Base-by-base conservation (phyloP, 2,113 vertebrate genomes). In the Scatophagus argus region DNA sequence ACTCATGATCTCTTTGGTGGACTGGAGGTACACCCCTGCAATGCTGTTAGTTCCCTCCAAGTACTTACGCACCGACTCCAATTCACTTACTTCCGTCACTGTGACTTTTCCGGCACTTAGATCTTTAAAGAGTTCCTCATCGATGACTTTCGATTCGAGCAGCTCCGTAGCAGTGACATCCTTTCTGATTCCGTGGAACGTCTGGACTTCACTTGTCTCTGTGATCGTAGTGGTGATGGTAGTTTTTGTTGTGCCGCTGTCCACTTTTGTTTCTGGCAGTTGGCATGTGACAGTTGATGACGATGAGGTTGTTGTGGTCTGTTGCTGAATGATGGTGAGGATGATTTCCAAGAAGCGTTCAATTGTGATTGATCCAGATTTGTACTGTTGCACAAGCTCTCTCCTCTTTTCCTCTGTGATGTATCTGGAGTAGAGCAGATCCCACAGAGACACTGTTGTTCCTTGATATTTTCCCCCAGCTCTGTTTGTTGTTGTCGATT, bases 361-460 rank as follows among this genome's bases (percentile, higher is more conserved):
- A 41, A 94, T 81, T 0, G 85, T 94, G n/a, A 96, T 36, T 55
- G 90, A 82, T 36, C 34, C 86, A 78, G 82, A 89, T 61, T 80
- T 89, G 82, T 88, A 95, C 54, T 90, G 81, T 52, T 81, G 65
- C 9, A 96, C 79, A 0, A 97, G 79, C 0, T 95, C 91, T 39
- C 87, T 91, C 61, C 84, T 94, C 31, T 90, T 94, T 1, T 90
- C 74, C 59, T 94, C 88, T 0, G 91, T 92, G 59, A 97, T 63
- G 36, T 96, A 96, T 32, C 88, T 84, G 2, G 95, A 97, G 0
- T 93, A 93, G 1, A 97, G 93, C 0, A 96, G 58, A 41, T 96
- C 94, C 96, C 96, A 97, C 44, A 96, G 0, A 0, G 95, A 93
- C 44, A 96, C 84, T 0, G 23, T 82, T 70, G 90, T 89, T 3